phyloP scores from a whole-genome alignment of 2,113 vertebrate species.

The Ictalurus furcatus region DNA sequence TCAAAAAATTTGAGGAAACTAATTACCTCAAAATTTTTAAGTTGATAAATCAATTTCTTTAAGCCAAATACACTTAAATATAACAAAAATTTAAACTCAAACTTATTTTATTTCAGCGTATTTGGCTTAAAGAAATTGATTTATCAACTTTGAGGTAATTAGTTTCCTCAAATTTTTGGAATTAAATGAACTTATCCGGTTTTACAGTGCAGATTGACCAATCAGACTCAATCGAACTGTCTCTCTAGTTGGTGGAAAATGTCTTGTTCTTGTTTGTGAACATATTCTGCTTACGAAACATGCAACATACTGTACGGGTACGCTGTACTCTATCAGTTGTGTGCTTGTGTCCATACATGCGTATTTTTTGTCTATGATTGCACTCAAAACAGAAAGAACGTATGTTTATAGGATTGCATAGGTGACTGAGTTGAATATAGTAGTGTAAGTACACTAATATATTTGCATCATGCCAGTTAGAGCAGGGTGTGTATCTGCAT shows the following conservation, averaged over 20 bases:
- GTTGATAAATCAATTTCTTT: no score
- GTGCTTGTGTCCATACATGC: not conserved
- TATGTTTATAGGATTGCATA: conserved; percentile 13
- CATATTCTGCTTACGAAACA: not conserved
- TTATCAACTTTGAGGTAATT: no score
- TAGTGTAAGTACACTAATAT: not conserved
- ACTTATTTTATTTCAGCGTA: no score
- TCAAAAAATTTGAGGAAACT: no score
- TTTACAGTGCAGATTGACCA: not conserved
- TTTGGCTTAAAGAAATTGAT: no score
- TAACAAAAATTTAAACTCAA: no score
- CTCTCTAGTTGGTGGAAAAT: not conserved
- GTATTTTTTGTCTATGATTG: not conserved
- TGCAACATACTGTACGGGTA: not conserved
- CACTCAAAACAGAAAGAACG: not conserved
- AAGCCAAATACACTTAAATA: no score
- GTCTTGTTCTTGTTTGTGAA: not conserved
- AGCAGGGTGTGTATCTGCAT: conserved; percentile 5
- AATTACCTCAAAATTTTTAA: no score
- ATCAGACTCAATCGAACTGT: not conserved
- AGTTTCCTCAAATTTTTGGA: no score
- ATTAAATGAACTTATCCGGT: no score
- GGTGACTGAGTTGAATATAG: conserved; percentile 2
- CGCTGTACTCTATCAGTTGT: not conserved
- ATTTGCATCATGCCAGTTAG: conserved; percentile 14